These are phyloP conservation scores for Sebastes wilsoni DNA, from an alignment of 2,797 vertebrate species.

Conservation along the genomic window DNA sequence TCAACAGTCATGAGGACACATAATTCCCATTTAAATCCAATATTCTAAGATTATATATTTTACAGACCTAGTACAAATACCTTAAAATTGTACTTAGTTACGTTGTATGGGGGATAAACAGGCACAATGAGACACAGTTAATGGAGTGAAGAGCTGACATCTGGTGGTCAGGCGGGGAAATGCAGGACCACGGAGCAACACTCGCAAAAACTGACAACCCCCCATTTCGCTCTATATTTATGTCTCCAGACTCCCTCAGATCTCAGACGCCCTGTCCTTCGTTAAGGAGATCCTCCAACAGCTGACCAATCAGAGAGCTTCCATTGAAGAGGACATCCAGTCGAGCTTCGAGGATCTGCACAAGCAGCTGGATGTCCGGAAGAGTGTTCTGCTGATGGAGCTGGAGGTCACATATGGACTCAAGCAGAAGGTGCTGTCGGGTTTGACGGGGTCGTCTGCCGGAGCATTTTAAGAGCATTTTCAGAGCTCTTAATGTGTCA, in stretches of 20 bases:
- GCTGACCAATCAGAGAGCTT: constrained; percentile 91
- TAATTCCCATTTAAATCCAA: too few relatives aligned
- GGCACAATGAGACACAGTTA: not conserved
- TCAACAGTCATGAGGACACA: too few relatives aligned
- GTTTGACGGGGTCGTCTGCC: not conserved
- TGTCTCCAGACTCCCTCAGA: constrained; percentile 89
- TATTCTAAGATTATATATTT: too few relatives aligned
- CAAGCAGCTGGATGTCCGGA: constrained; percentile 95
- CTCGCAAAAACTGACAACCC: not conserved
- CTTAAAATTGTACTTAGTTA: too few relatives aligned
- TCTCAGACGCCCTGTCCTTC: constrained; percentile 88
- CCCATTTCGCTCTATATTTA: not conserved
- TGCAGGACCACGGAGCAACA: not conserved
- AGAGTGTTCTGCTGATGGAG: constrained; percentile 98
- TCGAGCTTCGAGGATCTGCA: constrained; percentile 95
- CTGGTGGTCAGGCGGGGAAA: constrained; percentile 13
- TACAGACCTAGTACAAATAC: too few relatives aligned
- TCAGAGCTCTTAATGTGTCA: not conserved
- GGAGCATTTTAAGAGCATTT: not conserved
- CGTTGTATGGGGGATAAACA: too few relatives aligned
- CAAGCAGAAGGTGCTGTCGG: constrained; percentile 89
- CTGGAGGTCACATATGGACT: constrained; percentile 96
- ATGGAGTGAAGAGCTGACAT: not conserved
- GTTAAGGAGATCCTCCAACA: constrained; percentile 94
- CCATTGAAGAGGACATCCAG: constrained; percentile 96